Base-by-base conservation (phyloP, 1,140 invertebrate genomes). In the Microplitis demolitor region DNA sequence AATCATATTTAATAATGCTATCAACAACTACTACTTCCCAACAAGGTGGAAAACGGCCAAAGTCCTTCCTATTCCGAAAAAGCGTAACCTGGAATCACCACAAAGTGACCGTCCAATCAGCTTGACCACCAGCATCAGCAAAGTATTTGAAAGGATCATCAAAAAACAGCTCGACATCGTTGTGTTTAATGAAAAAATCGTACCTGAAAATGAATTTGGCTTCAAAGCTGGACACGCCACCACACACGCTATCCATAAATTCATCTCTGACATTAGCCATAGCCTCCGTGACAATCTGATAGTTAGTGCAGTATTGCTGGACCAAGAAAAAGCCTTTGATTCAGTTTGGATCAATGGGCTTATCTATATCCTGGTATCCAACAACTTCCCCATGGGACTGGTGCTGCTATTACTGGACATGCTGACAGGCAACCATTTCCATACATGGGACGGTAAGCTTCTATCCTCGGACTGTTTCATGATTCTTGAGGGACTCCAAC, bases 81-180 rank as follows among this genome's bases (percentile, higher is more conserved):
- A 53, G 11, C n/a, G n/a, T n/a, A n/a, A 53, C 11, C 31, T 68
- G 1, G 8, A 14, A 3, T 13, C 72, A 6, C 72, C 79, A 8
- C 13, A 31, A 6, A 69, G 68, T 33, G 78, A 78, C 34, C n/a
- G 78, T 24, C 77, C 78, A 1, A 80, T 82, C 4, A 78, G 75
- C 63, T 63, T 78, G 3, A 73, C 74, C 2, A 50, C 72, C 9
- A 73, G 51, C 51, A 64, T 69, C 16, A 77, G 78, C 13, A 85
- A 66, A 66, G 39, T 66, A 5, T 66, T 50, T 50, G 63, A 66
- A 16, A 39, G 11, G 14, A 0, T 66, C 3, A 66, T 66, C 14
- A 51, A 66, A 9, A 50, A 58, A 24, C 16, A 58, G 16, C 37
- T 71, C 4, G 5, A n/a, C 45, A 45, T 8, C 24, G 14, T 33